Conservation (phyloP, 2,888 invertebrate genomes). For the Muschampia plurimacula region DNA sequence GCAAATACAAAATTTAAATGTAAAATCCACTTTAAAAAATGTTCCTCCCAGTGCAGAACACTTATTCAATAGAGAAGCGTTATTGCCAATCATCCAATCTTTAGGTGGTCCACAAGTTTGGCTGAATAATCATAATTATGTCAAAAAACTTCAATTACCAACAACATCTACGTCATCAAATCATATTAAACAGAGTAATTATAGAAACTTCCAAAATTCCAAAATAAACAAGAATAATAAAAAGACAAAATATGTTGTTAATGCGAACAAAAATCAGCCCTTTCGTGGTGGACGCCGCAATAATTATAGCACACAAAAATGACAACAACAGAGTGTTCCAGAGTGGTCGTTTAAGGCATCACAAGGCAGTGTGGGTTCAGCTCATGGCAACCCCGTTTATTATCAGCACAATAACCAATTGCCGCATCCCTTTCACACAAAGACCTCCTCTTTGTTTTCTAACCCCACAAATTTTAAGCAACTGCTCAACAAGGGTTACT, state of each 20-base stretch:
- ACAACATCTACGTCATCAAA: not conserved
- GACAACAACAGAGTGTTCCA: not conserved
- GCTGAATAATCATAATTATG: not conserved
- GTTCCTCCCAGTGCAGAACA: not conserved
- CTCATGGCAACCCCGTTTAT: not conserved
- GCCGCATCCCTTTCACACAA: not conserved
- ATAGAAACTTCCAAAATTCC: not conserved
- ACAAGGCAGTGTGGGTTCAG: not conserved
- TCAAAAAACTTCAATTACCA: not conserved
- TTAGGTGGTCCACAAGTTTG: not conserved
- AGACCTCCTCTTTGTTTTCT: not conserved
- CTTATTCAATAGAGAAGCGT: not conserved
- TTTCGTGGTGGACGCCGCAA: not conserved
- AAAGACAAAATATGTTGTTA: not conserved
- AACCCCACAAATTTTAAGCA: constrained; percentile 1
- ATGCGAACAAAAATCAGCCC: constrained; percentile 1
- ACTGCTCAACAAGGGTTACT: not conserved
- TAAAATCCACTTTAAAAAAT: not conserved
- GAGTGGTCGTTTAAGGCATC: not conserved
- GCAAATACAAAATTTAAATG: not conserved
- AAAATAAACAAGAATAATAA: not conserved
- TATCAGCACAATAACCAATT: constrained; percentile 2
- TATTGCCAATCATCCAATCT: not conserved
- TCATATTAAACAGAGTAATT: not conserved
- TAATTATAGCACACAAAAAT: not conserved